Percentiles rank a stretch among this genome's conserved stretches.
phyloP scores from a whole-genome alignment of 2,888 invertebrate species.

The Petrolisthes manimaculis region DNA sequence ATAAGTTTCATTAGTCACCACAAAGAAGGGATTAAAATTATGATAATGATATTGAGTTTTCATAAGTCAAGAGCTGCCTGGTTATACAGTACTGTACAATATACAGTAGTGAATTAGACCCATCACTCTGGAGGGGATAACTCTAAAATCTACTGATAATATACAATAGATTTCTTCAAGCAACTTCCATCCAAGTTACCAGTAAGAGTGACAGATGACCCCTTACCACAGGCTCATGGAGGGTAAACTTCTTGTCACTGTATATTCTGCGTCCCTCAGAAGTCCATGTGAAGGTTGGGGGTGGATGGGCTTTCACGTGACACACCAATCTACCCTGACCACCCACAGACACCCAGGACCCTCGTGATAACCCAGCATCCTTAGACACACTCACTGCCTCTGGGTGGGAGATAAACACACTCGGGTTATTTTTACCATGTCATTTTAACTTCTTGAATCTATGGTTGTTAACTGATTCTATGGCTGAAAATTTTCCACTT shows the following conservation, averaged over 20 bases:
- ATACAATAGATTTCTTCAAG: too few species aligned
- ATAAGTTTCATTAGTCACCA: too few species aligned
- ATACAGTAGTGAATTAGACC: too few species aligned
- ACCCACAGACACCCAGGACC: conserved; percentile 51
- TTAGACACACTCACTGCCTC: conserved; percentile 27
- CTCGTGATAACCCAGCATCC: neutral
- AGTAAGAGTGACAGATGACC: neutral
- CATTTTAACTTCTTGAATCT: neutral
- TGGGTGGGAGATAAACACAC: neutral
- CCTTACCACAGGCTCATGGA: conserved; percentile 78
- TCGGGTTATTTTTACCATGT: neutral
- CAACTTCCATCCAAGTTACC: too few species aligned
- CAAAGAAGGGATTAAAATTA: too few species aligned
- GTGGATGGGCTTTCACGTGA: conserved; percentile 83
- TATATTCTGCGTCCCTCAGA: conserved; percentile 75
- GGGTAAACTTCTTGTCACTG: conserved; percentile 83
- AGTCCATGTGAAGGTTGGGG: conserved; percentile 86
- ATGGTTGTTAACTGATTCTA: neutral
- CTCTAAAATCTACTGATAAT: too few species aligned
- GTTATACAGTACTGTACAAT: too few species aligned
- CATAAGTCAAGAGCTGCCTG: too few species aligned
- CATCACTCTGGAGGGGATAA: too few species aligned
- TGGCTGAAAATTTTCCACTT: neutral
- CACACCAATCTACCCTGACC: conserved; percentile 72
- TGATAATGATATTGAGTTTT: too few species aligned